phyloP scores from a whole-genome alignment of 2,113 vertebrate species.

The Tauraco erythrolophus region DNA sequence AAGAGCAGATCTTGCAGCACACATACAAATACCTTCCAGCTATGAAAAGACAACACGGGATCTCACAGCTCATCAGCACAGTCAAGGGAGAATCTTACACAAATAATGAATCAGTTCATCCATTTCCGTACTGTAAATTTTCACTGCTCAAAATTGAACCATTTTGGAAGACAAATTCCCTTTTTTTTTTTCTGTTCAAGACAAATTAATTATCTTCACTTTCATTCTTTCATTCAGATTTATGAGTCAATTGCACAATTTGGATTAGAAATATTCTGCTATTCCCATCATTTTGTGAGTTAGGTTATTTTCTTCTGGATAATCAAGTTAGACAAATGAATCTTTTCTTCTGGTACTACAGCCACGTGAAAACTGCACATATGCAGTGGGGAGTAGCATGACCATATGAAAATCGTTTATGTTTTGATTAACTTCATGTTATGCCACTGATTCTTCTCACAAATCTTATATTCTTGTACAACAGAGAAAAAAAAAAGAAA shows the following conservation, averaged over 20 bases:
- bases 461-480: not conserved
- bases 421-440: not conserved
- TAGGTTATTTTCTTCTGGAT: not conserved
- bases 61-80: not conserved
- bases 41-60: not conserved
- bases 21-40: constrained; percentile 30
- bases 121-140: not conserved
- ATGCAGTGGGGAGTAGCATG: not conserved
- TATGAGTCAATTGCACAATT: not conserved
- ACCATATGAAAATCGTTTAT: not conserved
- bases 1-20: not conserved
- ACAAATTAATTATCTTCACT: not conserved
- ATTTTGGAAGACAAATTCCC: not conserved
- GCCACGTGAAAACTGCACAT: not conserved
- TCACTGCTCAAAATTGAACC: not conserved
- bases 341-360: not conserved
- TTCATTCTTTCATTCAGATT: not conserved
- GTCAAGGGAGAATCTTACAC: not conserved
- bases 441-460: not conserved
- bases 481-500: not conserved
- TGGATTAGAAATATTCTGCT: not conserved
- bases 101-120: not conserved
- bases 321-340: not conserved
- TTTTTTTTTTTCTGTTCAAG: not conserved
- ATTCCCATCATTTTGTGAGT: not conserved